phyloP scores from a whole-genome alignment of 1,140 invertebrate species.

The Drosophila kanapiae region DNA sequence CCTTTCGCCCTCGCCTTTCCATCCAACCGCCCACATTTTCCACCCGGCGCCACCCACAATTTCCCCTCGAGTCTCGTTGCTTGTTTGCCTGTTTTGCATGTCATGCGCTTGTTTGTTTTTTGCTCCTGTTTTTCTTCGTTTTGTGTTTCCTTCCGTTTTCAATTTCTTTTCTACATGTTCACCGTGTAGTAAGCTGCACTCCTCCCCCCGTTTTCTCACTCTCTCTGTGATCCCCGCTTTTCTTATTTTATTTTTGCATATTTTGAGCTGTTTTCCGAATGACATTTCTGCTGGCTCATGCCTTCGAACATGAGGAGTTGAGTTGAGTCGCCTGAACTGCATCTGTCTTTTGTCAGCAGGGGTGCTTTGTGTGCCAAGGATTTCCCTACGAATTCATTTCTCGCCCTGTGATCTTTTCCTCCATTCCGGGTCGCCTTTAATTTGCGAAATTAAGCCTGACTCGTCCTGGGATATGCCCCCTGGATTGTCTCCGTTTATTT shows the following conservation, averaged over 20 bases:
- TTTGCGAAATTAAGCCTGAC: conserved; percentile 1
- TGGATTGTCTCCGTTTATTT: conserved; percentile 44
- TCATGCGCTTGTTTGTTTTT: conserved; percentile 81
- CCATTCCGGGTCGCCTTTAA: conserved; percentile 25
- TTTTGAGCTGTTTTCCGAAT: conserved; percentile 57
- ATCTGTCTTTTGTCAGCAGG: conserved; percentile 28
- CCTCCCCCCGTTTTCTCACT: not conserved
- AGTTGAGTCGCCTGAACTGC: conserved; percentile 15
- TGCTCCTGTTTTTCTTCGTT: conserved; percentile 50
- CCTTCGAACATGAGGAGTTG: conserved; percentile 19
- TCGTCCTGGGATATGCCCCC: not conserved
- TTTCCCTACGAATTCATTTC: conserved; percentile 57
- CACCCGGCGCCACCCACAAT: conserved; percentile 12
- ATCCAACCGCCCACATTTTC: not conserved
- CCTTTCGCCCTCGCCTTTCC: not conserved
- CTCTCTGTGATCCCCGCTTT: conserved; percentile 11
- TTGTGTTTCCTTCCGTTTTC: conserved; percentile 78
- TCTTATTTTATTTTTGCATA: conserved; percentile 58
- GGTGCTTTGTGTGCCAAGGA: conserved; percentile 59
- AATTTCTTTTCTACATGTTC: conserved; percentile 69
- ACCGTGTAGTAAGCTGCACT: conserved; percentile 24
- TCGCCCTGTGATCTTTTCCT: conserved; percentile 35
- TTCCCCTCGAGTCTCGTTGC: conserved; percentile 23
- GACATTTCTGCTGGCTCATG: conserved; percentile 65
- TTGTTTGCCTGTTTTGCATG: conserved; percentile 76